phyloP scores from a whole-genome alignment of 2,888 invertebrate species.

The Oscheius onirici region DNA sequence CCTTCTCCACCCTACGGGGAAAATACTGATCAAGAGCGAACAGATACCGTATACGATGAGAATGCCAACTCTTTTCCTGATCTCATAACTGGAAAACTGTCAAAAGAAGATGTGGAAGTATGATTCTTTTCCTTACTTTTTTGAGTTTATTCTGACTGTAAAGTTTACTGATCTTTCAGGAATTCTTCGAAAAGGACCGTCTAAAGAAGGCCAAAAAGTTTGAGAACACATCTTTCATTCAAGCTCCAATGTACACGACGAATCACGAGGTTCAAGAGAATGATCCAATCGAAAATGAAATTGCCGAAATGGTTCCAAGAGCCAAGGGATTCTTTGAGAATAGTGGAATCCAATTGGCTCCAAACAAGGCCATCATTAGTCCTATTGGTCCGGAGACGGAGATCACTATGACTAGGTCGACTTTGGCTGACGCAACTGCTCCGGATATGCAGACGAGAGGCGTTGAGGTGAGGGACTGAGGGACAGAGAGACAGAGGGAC shows the following conservation, averaged over 20 bases:
- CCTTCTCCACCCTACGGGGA: too few relatives aligned
- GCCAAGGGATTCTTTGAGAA: conserved; percentile 12
- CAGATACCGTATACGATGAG: too few relatives aligned
- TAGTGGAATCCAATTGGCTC: conserved; percentile 10
- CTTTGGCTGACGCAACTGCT: background rate
- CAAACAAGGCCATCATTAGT: background rate
- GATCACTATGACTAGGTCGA: conserved; percentile 17
- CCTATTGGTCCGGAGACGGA: conserved; percentile 9
- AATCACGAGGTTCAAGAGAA: background rate
- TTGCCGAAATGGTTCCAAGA: conserved; percentile 9
- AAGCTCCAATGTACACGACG: conserved; percentile 4
- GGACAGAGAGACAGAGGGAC: background rate
- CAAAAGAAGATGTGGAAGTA: background rate
- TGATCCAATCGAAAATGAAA: conserved; percentile 24
- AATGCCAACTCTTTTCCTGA: too few relatives aligned
- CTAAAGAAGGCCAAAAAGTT: background rate
- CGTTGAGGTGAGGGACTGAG: conserved; percentile 7
- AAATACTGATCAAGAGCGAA: too few relatives aligned
- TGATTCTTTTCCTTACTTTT: too few relatives aligned
- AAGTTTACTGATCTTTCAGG: too few relatives aligned
- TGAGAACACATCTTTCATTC: background rate
- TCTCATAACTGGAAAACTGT: background rate
- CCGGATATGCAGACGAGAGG: conserved; percentile 9
- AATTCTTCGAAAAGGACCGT: background rate
- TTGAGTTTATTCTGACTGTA: too few relatives aligned